Evolutionary conservation across 1,140 invertebrate species (phyloP), one percentile per base, ranked within the genome.

Genomic region (Hyles vespertilio): DNA sequence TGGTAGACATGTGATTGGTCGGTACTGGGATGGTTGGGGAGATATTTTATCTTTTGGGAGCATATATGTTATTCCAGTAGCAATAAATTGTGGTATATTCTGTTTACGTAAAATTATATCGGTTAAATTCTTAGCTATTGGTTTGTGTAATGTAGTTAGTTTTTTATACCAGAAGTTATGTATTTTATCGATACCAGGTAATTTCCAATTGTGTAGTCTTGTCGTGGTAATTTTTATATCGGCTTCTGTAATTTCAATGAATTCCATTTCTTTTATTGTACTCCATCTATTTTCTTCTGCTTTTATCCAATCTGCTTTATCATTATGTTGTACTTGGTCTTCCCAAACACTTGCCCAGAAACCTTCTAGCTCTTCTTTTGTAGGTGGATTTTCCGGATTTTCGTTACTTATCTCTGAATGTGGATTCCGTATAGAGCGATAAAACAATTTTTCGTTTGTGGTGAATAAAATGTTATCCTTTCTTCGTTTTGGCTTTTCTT

Each of bases 1-100:
- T 8, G 63, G 61, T 4, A 69, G 51, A n/a, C 66, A 72, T 2
- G 64, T 63, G 36, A 72, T 72, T 3, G 67, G 67, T 11, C 63
- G 33, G 57, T 59, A 69, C 9, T 72, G 66, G 36, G 58, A 59
- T 5, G 65, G 62, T 22, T 69, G 48, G 33, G 56, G n/a, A 2
- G 65, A 67, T 10, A 63, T 9, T 5, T 43, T 56, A 45, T 57
- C 60, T 48, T 63, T 63, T 1, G 65, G 60, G 12, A 67, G 59
- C 43, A 70, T 47, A 36, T 63, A 63, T 40, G 61, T 59, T n/a
- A n/a, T n/a, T n/a, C n/a, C n/a, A n/a, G n/a, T n/a, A n/a, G n/a
- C n/a, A n/a, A n/a, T n/a, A n/a, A n/a, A n/a, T n/a, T n/a, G n/a
- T n/a, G n/a, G n/a, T n/a, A n/a, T n/a, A n/a, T n/a, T n/a, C n/a